A percentile compares a stretch with the other conserved stretches of the same genome.
These are phyloP conservation scores for Drosophila meridionalis DNA, from an alignment of 2,888 invertebrate genomes.

Conservation along the genomic window DNA sequence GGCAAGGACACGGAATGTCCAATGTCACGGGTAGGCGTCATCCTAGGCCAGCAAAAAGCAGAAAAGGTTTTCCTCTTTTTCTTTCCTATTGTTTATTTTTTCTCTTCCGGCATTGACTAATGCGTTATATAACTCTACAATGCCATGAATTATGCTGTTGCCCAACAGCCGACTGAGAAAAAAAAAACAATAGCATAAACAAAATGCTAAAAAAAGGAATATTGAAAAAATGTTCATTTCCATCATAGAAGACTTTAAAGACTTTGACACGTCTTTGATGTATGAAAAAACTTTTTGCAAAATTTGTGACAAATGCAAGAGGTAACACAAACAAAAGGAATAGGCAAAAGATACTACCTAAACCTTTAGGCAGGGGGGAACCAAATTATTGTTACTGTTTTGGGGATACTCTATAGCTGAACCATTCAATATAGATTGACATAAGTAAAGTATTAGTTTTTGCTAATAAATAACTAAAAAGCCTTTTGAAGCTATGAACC, in stretches of 20 bases:
- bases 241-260: slow-evolving; percentile 9
- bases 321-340: not conserved
- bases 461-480: not conserved
- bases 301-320: slow-evolving; percentile 37
- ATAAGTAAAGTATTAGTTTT: not conserved
- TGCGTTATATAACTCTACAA: slow-evolving; percentile 47
- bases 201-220: not conserved
- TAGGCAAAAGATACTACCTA: not conserved
- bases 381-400: not conserved
- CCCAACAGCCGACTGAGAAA: slow-evolving; percentile 11
- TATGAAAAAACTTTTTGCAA: slow-evolving; percentile 20
- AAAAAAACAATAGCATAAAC: slow-evolving; percentile 16
- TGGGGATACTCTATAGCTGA: not conserved
- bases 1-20: slow-evolving; percentile 39
- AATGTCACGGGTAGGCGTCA: slow-evolving; percentile 32
- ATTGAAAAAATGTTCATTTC: not conserved
- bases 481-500: too few species aligned
- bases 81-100: not conserved
- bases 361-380: not conserved
- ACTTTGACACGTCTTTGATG: slow-evolving; percentile 26
- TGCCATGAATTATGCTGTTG: slow-evolving; percentile 64
- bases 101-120: slow-evolving; percentile 23
- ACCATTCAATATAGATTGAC: not conserved
- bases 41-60: slow-evolving; percentile 5
- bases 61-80: slow-evolving; percentile 16